phyloP scores from a whole-genome alignment of 2,797 vertebrate genomes.

The Urocyon cinereoargenteus region DNA sequence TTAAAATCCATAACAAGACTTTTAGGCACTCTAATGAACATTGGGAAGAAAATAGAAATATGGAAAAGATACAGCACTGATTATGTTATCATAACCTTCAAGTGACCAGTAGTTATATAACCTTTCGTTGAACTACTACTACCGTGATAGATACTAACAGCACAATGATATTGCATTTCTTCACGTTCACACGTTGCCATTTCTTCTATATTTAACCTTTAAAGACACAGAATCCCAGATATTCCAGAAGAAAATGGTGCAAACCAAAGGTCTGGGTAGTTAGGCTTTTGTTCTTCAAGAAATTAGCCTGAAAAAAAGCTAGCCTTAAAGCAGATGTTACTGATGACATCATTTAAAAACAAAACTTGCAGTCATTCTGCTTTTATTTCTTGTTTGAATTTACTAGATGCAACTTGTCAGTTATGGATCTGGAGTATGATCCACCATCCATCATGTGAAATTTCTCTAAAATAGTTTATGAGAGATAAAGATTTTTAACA shows the following conservation, averaged over 20 bases:
- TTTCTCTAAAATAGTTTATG: conserved; percentile 58
- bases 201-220: background rate
- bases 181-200: background rate
- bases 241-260: background rate
- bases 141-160: background rate
- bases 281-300: background rate
- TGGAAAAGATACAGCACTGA: background rate
- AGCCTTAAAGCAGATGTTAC: background rate
- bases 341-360: conserved; percentile 35
- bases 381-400: conserved; percentile 58
- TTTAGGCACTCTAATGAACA: background rate
- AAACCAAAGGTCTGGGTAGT: background rate
- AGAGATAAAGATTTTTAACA: conserved; percentile 60
- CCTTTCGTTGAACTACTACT: background rate
- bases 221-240: background rate
- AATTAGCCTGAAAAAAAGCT: conserved; percentile 29
- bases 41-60: background rate
- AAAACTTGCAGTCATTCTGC: conserved; percentile 20
- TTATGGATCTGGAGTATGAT: conserved; percentile 11
- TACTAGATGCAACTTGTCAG: conserved; percentile 1
- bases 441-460: conserved; percentile 60
- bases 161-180: background rate
- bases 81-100: background rate
- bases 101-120: background rate
- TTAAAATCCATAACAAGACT: background rate